Conservation (phyloP, 2,113 vertebrate species). For the Emberiza fucata region DNA sequence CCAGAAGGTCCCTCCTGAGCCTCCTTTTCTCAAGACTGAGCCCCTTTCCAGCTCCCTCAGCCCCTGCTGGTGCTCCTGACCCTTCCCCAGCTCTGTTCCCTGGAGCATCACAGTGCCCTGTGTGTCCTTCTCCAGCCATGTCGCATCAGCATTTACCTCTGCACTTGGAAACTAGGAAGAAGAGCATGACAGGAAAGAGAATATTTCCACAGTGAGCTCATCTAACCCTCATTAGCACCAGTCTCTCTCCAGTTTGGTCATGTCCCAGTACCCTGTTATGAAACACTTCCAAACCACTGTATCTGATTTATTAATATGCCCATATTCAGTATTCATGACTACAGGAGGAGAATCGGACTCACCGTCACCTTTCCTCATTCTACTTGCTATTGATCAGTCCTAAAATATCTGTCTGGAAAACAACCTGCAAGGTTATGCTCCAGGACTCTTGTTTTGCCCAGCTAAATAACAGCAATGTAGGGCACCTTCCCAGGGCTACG, state of each 20-base stretch:
- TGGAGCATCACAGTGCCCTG: background rate
- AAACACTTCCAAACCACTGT: background rate
- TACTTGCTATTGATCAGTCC: background rate
- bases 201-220: background rate
- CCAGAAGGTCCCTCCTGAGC: background rate
- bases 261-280: background rate
- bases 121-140: background rate
- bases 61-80: fast-evolving
- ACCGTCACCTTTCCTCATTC: background rate
- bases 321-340: background rate
- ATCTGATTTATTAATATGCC: background rate
- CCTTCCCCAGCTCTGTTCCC: background rate
- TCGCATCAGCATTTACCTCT: background rate
- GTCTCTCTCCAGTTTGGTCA: background rate
- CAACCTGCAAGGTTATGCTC: background rate
- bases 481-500: background rate
- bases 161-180: background rate
- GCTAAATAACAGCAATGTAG: background rate
- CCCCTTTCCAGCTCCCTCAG: background rate
- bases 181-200: background rate
- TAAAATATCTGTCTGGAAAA: background rate
- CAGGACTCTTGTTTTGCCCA: background rate
- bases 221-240: background rate
- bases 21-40: background rate
- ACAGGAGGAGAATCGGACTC: background rate